Evolutionary conservation across 2,888 invertebrate genomes (phyloP).

Genomic region (Heliconius ethilla): DNA sequence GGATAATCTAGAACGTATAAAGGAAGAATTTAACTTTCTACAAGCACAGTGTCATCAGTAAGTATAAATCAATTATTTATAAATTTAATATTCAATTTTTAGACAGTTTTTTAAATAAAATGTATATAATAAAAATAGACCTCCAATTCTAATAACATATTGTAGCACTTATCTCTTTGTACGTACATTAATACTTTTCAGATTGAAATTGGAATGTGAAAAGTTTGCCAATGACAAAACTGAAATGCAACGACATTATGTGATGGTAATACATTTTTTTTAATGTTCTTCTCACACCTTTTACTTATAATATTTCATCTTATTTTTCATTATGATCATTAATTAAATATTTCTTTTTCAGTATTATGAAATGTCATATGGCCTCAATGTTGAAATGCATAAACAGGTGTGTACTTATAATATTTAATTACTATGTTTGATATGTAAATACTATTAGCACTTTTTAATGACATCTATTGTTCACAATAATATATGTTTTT

Average conservation of each 20-base stretch:
- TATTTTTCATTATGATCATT: background rate
- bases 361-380: slow-evolving; percentile 98
- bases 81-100: background rate
- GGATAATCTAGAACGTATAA: slow-evolving; percentile 96
- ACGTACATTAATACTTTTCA: slow-evolving; percentile 68
- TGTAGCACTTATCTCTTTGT: background rate
- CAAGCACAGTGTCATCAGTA: slow-evolving; percentile 98
- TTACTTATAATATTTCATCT: background rate
- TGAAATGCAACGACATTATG: slow-evolving; percentile 99
- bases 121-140: background rate
- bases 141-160: background rate
- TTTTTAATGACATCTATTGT: slow-evolving; percentile 17
- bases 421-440: slow-evolving; percentile 26
- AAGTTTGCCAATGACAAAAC: slow-evolving; percentile 98
- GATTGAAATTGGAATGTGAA: slow-evolving; percentile 98
- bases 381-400: slow-evolving; percentile 97
- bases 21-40: slow-evolving; percentile 97
- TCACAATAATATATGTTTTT: slow-evolving; percentile 3
- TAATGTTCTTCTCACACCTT: background rate
- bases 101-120: background rate
- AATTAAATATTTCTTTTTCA: slow-evolving; percentile 77
- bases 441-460: slow-evolving; percentile 4
- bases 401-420: slow-evolving; percentile 87
- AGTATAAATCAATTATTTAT: slow-evolving; percentile 68
- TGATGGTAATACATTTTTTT: slow-evolving; percentile 88